Conservation (phyloP, 2,797 vertebrate species). For the Rhinogobio ventralis region DNA sequence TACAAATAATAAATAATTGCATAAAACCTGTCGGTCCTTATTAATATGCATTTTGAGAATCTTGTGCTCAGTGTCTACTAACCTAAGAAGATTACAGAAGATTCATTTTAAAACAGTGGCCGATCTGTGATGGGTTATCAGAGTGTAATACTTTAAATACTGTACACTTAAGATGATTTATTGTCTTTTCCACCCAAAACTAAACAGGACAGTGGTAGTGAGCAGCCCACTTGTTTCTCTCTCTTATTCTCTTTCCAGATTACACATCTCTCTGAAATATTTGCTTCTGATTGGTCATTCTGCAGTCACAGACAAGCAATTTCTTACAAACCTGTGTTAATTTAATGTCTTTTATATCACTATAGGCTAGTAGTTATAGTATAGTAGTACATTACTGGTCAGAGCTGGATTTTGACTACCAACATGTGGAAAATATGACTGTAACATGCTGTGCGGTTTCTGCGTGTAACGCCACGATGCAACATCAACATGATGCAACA, state of each 20-base stretch:
- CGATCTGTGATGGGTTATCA: constrained; percentile 52
- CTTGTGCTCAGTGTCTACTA: constrained; percentile 7
- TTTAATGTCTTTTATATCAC: neutral
- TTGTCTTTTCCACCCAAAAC: constrained; percentile 58
- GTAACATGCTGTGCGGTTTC: too few species aligned
- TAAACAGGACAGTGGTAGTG: constrained; percentile 3
- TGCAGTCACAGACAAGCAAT: neutral
- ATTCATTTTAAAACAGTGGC: constrained; percentile 49
- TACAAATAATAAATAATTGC: neutral
- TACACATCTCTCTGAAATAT: neutral
- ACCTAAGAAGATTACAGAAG: constrained; percentile 50
- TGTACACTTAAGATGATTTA: constrained; percentile 65
- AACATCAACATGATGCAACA: too few species aligned
- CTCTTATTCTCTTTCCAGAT: neutral
- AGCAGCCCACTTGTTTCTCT: neutral
- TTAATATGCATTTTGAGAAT: constrained; percentile 18
- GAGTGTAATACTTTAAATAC: constrained; percentile 65
- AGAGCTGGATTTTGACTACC: too few species aligned
- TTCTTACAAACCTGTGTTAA: neutral
- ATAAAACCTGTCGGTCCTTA: neutral
- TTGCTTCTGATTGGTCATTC: neutral
- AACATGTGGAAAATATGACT: too few species aligned
- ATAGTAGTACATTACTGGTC: neutral
- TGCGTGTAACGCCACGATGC: too few species aligned
- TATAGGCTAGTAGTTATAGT: too few species aligned